Percentiles rank a stretch among this genome's conserved stretches.
Conservation (phyloP, 2,888 invertebrate species). For the Callyntrura guangdongensis region DNA sequence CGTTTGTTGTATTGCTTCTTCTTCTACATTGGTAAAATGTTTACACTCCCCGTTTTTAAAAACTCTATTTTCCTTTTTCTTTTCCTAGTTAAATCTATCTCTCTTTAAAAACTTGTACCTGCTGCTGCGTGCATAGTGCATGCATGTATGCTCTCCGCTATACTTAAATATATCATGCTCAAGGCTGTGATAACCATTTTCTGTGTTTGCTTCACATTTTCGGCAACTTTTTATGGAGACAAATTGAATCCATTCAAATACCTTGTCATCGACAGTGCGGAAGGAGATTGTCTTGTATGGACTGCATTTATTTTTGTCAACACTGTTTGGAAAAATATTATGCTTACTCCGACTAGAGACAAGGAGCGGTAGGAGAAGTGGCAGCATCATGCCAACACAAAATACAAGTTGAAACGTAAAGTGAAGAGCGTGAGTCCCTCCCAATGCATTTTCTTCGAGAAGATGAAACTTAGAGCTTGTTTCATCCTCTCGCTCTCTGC, state of each 20-base stretch:
- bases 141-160: neutral
- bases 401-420: constrained; percentile 23
- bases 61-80: constrained; percentile 23
- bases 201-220: constrained; percentile 65
- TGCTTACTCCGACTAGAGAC: constrained; percentile 59
- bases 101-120: neutral
- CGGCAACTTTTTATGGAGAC: constrained; percentile 78
- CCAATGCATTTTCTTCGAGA: constrained; percentile 70
- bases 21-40: constrained; percentile 29
- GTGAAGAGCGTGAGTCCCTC: constrained; percentile 52
- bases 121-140: neutral
- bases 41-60: constrained; percentile 19
- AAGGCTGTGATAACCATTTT: constrained; percentile 54
- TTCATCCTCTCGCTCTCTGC: neutral
- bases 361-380: constrained; percentile 51
- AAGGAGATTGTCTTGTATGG: constrained; percentile 76
- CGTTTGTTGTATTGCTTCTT: neutral
- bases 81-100: constrained; percentile 33
- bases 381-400: constrained; percentile 26
- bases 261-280: constrained; percentile 77
- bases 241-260: constrained; percentile 78
- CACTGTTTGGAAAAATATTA: constrained; percentile 70
- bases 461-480: constrained; percentile 46
- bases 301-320: constrained; percentile 78
- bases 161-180: neutral